phyloP scores from a whole-genome alignment of 1,140 invertebrate genomes.

The Dufourea novaeangliae region DNA sequence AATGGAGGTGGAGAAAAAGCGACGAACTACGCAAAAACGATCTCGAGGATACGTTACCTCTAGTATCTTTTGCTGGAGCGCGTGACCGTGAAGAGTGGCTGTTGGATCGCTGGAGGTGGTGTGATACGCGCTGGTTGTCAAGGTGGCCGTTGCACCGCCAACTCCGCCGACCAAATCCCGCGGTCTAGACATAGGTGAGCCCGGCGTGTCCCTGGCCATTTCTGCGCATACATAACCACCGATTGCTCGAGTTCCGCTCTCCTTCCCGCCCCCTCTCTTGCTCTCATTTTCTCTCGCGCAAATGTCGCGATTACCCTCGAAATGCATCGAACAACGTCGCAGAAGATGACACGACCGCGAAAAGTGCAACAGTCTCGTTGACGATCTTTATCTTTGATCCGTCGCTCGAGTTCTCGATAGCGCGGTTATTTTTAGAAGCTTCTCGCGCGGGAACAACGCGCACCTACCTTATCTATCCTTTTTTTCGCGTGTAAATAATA shows the following conservation, averaged over 20 bases:
- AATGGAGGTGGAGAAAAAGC: too few species aligned
- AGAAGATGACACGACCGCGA: constrained; percentile 8
- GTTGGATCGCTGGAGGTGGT: constrained; percentile 60
- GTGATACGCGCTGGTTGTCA: constrained; percentile 78
- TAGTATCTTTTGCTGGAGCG: constrained; percentile 83
- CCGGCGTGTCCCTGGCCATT: constrained; percentile 83
- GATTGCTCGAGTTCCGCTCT: neutral
- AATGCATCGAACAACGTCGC: neutral
- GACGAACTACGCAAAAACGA: neutral
- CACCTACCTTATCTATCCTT: constrained; percentile 26
- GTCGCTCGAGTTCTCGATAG: constrained; percentile 44
- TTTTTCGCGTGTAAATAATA: too few species aligned
- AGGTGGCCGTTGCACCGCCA: constrained; percentile 68
- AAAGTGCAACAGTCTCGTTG: neutral
- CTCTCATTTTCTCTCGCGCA: neutral
- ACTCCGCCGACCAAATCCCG: constrained; percentile 76
- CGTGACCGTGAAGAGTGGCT: constrained; percentile 77
- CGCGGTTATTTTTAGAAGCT: constrained; percentile 56
- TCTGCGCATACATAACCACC: constrained; percentile 78
- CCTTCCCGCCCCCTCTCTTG: neutral
- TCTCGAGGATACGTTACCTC: constrained; percentile 76
- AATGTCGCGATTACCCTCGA: neutral
- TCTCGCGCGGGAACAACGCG: neutral
- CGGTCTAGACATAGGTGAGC: constrained; percentile 81
- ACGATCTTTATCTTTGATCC: constrained; percentile 43